Evolutionary conservation across 2,113 vertebrate species (phyloP).

Genomic region (Chinchilla lanigera): DNA sequence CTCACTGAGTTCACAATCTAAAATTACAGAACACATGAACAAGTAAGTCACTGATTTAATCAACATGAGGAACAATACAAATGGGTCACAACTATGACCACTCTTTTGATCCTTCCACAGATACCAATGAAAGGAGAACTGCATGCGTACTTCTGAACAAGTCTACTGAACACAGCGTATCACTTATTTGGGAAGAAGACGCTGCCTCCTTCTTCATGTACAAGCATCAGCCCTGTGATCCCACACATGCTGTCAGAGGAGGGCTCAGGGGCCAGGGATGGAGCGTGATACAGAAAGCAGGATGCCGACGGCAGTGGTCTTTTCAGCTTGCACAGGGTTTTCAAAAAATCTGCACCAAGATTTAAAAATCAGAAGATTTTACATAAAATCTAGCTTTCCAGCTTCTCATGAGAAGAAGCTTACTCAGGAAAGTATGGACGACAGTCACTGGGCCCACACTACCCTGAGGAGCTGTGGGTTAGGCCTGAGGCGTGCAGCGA

Average conservation of each 20-base stretch:
- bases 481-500: background rate
- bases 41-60: background rate
- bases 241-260: background rate
- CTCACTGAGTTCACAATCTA: background rate
- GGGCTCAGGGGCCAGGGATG: too few species aligned
- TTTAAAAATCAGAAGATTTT: slow-evolving; percentile 32
- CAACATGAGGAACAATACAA: background rate
- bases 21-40: background rate
- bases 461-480: background rate
- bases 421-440: background rate
- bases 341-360: background rate
- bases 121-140: background rate
- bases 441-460: background rate
- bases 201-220: background rate
- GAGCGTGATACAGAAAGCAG: background rate
- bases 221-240: background rate
- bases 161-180: background rate
- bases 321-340: background rate
- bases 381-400: background rate
- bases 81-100: background rate
- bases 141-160: background rate
- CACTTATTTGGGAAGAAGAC: slow-evolving; percentile 11
- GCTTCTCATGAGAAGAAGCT: slow-evolving; percentile 38
- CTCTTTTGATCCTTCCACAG: background rate
- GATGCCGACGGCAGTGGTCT: background rate